A percentile compares a stretch with the other conserved stretches of the same genome.
These are phyloP conservation scores for Buphagus erythrorhynchus DNA, from an alignment of 2,797 vertebrate species.

Conservation along the genomic window DNA sequence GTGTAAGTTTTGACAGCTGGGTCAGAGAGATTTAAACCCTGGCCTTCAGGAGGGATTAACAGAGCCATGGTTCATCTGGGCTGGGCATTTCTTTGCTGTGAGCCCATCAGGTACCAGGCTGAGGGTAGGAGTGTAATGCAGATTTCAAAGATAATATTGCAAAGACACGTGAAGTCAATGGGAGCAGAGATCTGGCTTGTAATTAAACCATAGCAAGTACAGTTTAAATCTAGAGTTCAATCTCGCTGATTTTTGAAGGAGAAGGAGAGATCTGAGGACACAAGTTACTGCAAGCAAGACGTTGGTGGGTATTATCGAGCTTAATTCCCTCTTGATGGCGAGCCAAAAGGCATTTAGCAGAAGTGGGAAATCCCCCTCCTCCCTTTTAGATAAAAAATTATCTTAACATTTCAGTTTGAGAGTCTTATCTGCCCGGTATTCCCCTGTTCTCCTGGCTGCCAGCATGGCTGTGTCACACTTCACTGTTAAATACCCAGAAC, in stretches of 20 bases:
- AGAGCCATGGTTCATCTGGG: background rate
- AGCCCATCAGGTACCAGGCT: background rate
- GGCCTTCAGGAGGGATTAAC: background rate
- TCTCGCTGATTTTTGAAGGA: background rate
- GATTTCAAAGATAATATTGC: background rate
- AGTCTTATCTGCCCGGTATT: background rate
- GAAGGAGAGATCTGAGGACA: background rate
- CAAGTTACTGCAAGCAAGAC: background rate
- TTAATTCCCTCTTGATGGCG: background rate
- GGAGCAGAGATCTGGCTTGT: background rate
- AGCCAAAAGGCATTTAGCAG: background rate
- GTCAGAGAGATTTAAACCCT: background rate
- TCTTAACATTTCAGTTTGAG: background rate
- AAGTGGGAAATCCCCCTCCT: background rate
- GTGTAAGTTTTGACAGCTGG: background rate
- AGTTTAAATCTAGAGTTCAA: background rate
- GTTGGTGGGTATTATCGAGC: background rate
- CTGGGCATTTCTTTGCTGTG: background rate
- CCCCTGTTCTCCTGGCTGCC: background rate
- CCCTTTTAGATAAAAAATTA: background rate
- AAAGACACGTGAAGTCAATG: background rate
- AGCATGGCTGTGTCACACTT: fast-evolving
- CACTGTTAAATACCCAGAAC: background rate
- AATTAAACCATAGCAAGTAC: background rate
- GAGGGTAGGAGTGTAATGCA: background rate